Evolutionary conservation across 2,113 vertebrate species (phyloP), one percentile per base, ranked within the genome.

Genomic region (Merops nubicus): DNA sequence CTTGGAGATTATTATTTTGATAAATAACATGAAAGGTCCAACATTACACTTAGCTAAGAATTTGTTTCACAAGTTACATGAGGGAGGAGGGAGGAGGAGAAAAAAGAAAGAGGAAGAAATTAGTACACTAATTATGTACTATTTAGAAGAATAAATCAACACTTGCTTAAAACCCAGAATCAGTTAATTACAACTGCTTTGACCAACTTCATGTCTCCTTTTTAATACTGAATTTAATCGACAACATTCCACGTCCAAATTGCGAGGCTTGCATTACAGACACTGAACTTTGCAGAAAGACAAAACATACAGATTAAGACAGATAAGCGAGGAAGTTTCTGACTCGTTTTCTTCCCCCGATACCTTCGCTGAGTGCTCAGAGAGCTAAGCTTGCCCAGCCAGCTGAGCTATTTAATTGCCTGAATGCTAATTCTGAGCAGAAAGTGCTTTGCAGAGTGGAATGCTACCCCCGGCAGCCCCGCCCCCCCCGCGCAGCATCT

Each of bases 371-470:
- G 69, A 90, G 75, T 20, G 42, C 82, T 75, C 40, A 56, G 72
- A 84, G 38, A 31, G 51, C 79, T 92, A 80, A 89, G 89, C 83
- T 45, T 78, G 42, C 45, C 54, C 74, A 85, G 80, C 60, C 84
- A 94, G 94, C 83, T 69, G 65, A 94, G 90, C 84, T 92, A 70
- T 84, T 96, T 89, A 82, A 97, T 76, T 85, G 89, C 82, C 63
- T 75, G 85, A 87, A 91, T 77, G 69, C 87, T 93, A 94, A 94
- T 84, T 93, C 63, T 42, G 25, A 95, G 90, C 78, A 93, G 57
- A 95, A 95, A 95, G 88, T 50, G 86, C 78, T 96, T 86, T 86
- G 64, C 81, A 5, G 50, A 90, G 62, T 83, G 94, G 94, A 97
- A 94, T 91, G 96, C 76, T 88, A 51, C 50, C 59, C 83, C 40